Conservation (phyloP, 1,140 invertebrate species). For the Pomacea maculata region DNA sequence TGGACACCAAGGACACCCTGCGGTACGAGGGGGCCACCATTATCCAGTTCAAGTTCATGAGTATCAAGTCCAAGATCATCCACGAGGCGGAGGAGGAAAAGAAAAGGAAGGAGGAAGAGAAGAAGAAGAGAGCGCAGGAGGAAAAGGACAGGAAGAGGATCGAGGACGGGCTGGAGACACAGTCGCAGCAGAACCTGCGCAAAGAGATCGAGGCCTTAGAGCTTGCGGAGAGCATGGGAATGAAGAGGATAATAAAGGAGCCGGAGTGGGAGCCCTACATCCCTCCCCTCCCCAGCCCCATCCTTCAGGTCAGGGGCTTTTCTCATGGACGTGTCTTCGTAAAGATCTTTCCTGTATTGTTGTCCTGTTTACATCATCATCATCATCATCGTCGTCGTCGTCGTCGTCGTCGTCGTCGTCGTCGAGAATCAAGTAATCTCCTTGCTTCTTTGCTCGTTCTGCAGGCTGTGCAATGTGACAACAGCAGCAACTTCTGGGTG, state of each 20-base stretch:
- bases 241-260: not conserved
- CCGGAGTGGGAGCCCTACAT: conserved; percentile 22
- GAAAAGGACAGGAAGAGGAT: not conserved
- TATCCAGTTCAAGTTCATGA: conserved; percentile 1
- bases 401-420: no score
- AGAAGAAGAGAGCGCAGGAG: not conserved
- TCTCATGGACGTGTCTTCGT: no score
- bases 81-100: conserved; percentile 12
- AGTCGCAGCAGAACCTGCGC: conserved; percentile 25
- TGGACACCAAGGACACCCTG: conserved; percentile 4
- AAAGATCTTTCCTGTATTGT: no score
- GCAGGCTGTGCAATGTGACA: conserved; percentile 3
- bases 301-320: conserved; percentile 5
- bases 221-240: not conserved
- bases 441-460: not conserved
- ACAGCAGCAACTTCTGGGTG: conserved; percentile 3
- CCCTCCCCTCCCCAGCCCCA: conserved; percentile 14
- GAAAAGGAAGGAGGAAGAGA: not conserved
- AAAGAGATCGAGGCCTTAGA: conserved; percentile 4
- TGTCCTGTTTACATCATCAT: no score
- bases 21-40: not conserved
- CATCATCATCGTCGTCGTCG: no score
- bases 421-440: not conserved
- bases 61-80: conserved; percentile 13
- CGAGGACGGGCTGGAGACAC: conserved; percentile 19